phyloP scores from a whole-genome alignment of 2,888 invertebrate genomes.

The Pyrocoelia pectoralis region DNA sequence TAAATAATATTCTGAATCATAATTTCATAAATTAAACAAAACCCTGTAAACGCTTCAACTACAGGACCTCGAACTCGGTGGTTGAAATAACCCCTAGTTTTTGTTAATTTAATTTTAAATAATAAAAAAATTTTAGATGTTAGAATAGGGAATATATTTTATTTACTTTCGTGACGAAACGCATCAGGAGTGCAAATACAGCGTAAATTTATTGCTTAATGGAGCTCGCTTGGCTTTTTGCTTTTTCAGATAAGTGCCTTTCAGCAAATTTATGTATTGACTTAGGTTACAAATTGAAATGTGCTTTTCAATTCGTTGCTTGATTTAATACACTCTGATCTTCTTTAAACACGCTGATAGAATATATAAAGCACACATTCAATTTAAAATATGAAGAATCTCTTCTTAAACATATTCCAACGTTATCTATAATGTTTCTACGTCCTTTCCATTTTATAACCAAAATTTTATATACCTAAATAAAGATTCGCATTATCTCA shows the following conservation, averaged over 20 bases:
- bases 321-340: slow-evolving; percentile 45
- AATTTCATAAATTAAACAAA: slow-evolving; percentile 2
- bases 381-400: neutral
- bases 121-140: slow-evolving; percentile 27
- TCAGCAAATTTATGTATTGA: slow-evolving; percentile 50
- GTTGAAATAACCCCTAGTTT: slow-evolving; percentile 16
- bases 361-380: slow-evolving; percentile 14
- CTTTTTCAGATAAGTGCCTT: slow-evolving; percentile 48
- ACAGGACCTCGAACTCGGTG: neutral
- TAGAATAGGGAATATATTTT: slow-evolving; percentile 26
- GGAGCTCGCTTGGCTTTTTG: slow-evolving; percentile 45
- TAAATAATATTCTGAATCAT: neutral
- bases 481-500: no score
- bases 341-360: slow-evolving; percentile 28
- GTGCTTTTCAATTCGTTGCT: slow-evolving; percentile 46
- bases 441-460: no score
- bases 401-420: no score
- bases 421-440: no score
- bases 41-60: neutral
- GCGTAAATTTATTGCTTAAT: slow-evolving; percentile 46
- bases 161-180: slow-evolving; percentile 38
- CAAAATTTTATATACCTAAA: no score
- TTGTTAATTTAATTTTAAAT: slow-evolving; percentile 27
- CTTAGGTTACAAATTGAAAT: slow-evolving; percentile 49
- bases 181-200: slow-evolving; percentile 40